Evolutionary conservation across 2,113 vertebrate species (phyloP), one percentile per base, ranked within the genome.

Genomic region (Actenoides hombroni): DNA sequence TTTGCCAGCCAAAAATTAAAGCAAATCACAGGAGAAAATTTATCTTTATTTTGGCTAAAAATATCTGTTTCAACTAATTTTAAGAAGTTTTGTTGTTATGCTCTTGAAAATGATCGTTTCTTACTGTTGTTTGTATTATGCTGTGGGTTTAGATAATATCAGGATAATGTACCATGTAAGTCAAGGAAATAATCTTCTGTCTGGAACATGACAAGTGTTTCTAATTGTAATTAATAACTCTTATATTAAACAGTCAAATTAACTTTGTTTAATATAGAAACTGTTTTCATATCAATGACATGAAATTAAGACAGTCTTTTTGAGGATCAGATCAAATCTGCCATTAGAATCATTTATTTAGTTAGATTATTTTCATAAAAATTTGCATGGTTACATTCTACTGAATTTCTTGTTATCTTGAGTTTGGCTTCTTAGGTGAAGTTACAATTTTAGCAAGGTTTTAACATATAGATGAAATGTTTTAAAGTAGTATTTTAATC

Each of bases 141-240:
- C 31, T 75, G 31, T 0, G 0, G 10, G 11, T 60, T 93, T 92
- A 74, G 83, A 86, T 86, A 81, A 16, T 83, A 75, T 88, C 88
- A 88, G 60, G 61, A 93, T 94, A 95, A 95, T 33, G 29, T 86
- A 83, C 83, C 94, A 75, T 77, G 51, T 88, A 85, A 92, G 0
- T 86, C 63, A 91, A 93, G 86, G 79, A 96, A 96, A 93, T 95
- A 96, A 94, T 96, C 65, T 93, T 95, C 92, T 95, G 74, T 92
- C 92, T 94, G 67, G 57, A 92, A 78, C 96, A 79, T 82, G 95
- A 91, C 83, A 96, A 53, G 77, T 93, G 70, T 95, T 96, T 91
- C 94, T 97, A 97, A 94, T 93, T 94, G 84, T 92, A 97, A 97
- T 95, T 95, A 97, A 94, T 97, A 94, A 70, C 87, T 78, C 29